Evolutionary conservation across 1,140 invertebrate genomes (phyloP).

Genomic region (Listronotus oregonensis): DNA sequence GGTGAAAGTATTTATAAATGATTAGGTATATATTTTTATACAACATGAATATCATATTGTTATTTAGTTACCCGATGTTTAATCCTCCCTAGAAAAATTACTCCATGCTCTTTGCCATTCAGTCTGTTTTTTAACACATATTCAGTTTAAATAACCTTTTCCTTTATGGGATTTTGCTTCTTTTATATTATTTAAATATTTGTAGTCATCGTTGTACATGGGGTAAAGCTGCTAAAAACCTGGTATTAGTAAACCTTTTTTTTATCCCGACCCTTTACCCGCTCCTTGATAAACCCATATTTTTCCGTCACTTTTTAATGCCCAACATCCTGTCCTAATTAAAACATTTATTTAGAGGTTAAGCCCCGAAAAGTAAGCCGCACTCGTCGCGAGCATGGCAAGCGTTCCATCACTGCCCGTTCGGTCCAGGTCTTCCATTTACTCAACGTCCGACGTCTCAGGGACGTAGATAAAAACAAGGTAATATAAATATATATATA

Average conservation of each 20-base stretch:
- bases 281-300: slow-evolving; percentile 27
- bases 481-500: neutral
- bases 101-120: no score
- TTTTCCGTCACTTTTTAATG: slow-evolving; percentile 38
- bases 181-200: no score
- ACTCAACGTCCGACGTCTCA: slow-evolving; percentile 23
- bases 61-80: no score
- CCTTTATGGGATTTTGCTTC: no score
- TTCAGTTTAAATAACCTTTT: no score
- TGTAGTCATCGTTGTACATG: no score
- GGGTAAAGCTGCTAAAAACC: no score
- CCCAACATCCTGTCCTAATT: slow-evolving; percentile 40
- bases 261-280: slow-evolving; percentile 2
- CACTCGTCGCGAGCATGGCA: slow-evolving; percentile 32
- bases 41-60: no score
- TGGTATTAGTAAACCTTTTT: neutral
- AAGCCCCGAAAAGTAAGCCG: slow-evolving; percentile 38
- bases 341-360: slow-evolving; percentile 41
- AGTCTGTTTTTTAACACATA: no score
- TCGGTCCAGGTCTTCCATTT: slow-evolving; percentile 38
- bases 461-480: slow-evolving; percentile 8
- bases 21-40: no score
- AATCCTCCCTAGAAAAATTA: no score
- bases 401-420: slow-evolving; percentile 39
- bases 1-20: no score